Evolutionary conservation across 2,113 vertebrate species (phyloP).

Genomic region (Myanophis thanlyinensis): DNA sequence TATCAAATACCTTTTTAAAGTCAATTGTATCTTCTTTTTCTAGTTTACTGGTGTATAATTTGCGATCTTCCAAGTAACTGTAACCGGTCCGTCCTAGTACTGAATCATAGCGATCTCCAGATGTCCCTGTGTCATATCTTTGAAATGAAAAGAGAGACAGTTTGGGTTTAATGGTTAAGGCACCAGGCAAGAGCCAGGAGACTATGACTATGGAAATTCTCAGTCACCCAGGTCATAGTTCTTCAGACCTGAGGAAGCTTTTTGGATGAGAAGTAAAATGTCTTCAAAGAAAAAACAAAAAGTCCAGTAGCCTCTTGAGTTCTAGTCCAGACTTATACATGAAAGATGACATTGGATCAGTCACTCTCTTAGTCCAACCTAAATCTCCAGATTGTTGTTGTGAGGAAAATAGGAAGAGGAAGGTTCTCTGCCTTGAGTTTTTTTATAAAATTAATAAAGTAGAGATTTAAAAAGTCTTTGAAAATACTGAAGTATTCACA

Average conservation of each 20-base stretch:
- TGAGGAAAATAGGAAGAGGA: too few species aligned
- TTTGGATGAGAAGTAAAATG: too few species aligned
- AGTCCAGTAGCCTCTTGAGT: neutral
- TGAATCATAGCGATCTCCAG: slow-evolving; percentile 82
- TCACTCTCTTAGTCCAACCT: too few species aligned
- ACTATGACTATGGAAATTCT: neutral
- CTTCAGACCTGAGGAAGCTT: too few species aligned
- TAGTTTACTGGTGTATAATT: slow-evolving; percentile 83
- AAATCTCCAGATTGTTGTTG: too few species aligned
- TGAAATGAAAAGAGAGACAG: slow-evolving; percentile 13
- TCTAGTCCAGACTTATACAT: neutral
- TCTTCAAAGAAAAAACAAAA: too few species aligned
- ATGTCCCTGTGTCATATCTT: slow-evolving; percentile 78
- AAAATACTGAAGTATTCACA: neutral
- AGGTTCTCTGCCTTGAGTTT: too few species aligned
- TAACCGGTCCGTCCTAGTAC: slow-evolving; percentile 73
- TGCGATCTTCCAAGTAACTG: slow-evolving; percentile 83
- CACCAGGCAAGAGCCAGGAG: neutral
- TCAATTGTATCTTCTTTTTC: slow-evolving; percentile 90
- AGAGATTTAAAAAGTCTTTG: too few species aligned
- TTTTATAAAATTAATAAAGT: too few species aligned
- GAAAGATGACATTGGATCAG: neutral
- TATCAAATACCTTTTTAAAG: slow-evolving; percentile 91
- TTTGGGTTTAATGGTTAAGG: neutral
- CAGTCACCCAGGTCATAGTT: too few species aligned